Conservation (phyloP, 2,113 vertebrate genomes). For the Miniopterus natalensis region DNA sequence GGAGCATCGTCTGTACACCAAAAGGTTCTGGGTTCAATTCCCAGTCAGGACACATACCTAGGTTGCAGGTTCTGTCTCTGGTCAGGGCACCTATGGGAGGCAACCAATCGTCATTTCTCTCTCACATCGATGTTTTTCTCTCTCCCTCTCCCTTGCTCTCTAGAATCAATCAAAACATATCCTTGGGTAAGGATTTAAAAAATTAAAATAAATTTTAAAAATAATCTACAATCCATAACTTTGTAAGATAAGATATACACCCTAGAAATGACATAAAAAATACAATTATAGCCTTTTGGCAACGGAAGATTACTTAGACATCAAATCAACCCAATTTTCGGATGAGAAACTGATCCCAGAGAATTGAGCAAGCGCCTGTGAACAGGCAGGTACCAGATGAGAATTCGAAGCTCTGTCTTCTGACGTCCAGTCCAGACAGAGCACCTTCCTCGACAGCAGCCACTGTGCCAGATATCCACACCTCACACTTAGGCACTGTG, state of each 20-base stretch:
- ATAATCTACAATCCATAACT: neutral
- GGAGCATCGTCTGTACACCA: neutral
- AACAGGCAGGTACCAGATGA: neutral
- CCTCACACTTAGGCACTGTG: neutral
- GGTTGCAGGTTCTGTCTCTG: neutral
- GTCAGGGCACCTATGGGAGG: neutral
- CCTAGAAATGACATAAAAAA: neutral
- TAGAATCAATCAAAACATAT: neutral
- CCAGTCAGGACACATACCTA: neutral
- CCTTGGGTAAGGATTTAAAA: neutral
- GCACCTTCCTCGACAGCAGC: neutral
- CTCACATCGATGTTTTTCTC: neutral
- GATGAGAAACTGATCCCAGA: neutral
- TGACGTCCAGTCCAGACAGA: no score
- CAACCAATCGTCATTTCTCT: neutral
- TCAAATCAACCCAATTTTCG: neutral
- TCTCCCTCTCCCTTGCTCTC: neutral
- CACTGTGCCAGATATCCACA: neutral
- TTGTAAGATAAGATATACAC: neutral
- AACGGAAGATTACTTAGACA: neutral
- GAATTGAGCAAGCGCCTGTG: neutral
- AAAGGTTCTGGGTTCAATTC: neutral
- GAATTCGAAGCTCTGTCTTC: neutral
- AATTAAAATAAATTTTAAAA: neutral
- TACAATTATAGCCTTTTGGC: neutral